Conservation (phyloP, 1,140 invertebrate species). For the Brevipalpus yothersi region DNA sequence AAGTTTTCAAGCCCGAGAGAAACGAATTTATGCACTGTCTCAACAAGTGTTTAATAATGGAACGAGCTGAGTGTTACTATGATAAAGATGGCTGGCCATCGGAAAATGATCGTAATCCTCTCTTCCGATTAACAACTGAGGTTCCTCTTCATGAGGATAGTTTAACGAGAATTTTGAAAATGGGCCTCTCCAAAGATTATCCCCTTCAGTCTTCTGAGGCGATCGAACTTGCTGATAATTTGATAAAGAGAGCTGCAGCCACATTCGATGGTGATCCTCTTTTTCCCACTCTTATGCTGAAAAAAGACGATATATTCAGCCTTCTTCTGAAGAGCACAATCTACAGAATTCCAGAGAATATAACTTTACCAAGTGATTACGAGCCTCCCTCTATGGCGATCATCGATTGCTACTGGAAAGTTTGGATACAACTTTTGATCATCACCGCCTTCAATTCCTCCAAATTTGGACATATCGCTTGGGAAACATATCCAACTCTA, state of each 20-base stretch:
- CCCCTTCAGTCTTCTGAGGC: constrained; percentile 51
- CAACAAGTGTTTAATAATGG: constrained; percentile 63
- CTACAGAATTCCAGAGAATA: constrained; percentile 80
- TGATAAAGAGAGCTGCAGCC: constrained; percentile 53
- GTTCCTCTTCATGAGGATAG: constrained; percentile 60
- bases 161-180: constrained; percentile 46
- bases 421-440: constrained; percentile 69
- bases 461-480: constrained; percentile 56
- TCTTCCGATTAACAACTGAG: constrained; percentile 58
- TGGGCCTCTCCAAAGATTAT: constrained; percentile 52
- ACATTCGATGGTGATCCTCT: constrained; percentile 30
- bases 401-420: constrained; percentile 74
- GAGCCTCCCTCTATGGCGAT: constrained; percentile 69
- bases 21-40: constrained; percentile 37
- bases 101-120: constrained; percentile 43
- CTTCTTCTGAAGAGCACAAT: constrained; percentile 65
- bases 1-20: constrained; percentile 40
- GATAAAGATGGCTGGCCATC: constrained; percentile 83
- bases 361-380: constrained; percentile 54
- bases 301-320: constrained; percentile 63
- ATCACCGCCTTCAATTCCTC: constrained; percentile 71
- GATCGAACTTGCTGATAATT: constrained; percentile 54
- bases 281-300: constrained; percentile 30
- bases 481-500: constrained; percentile 75
- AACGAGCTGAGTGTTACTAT: constrained; percentile 58